Evolutionary conservation across 2,113 vertebrate species (phyloP).

Genomic region (Carassius gibelio): DNA sequence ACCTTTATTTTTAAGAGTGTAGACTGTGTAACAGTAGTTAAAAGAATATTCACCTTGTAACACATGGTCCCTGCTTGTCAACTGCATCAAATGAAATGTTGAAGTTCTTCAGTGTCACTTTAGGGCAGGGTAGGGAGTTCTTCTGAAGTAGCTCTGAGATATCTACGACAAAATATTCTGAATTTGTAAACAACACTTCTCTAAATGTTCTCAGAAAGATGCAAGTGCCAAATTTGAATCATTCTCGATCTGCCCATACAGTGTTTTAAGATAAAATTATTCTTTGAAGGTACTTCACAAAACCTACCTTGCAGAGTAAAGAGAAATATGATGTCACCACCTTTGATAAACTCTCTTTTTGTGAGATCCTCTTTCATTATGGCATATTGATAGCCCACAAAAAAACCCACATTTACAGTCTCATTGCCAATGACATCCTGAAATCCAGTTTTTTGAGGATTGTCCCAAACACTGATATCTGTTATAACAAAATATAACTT

Average conservation of each 20-base stretch:
- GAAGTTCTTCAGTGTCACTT: not conserved
- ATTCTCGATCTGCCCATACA: too few species aligned
- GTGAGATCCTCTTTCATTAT: constrained; percentile 60
- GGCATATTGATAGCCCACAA: too few species aligned
- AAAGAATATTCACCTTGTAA: not conserved
- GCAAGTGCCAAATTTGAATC: too few species aligned
- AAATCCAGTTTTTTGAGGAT: too few species aligned
- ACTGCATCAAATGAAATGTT: not conserved
- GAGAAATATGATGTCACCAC: constrained; percentile 72
- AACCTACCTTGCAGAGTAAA: constrained; percentile 77
- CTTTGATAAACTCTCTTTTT: constrained; percentile 79
- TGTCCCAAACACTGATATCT: too few species aligned
- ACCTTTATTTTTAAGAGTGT: too few species aligned
- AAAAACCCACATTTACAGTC: too few species aligned
- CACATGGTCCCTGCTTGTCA: too few species aligned
- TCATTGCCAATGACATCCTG: too few species aligned
- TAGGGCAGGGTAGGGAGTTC: not conserved
- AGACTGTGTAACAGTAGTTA: too few species aligned
- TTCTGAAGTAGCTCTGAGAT: not conserved
- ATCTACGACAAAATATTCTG: not conserved
- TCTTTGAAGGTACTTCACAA: not conserved
- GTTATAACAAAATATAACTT: too few species aligned
- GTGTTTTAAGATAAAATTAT: too few species aligned
- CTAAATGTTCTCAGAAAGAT: not conserved
- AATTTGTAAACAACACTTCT: not conserved